Percentiles rank a stretch among this genome's conserved stretches.
phyloP scores from a whole-genome alignment of 2,113 vertebrate genomes.

The Pholis gunnellus region DNA sequence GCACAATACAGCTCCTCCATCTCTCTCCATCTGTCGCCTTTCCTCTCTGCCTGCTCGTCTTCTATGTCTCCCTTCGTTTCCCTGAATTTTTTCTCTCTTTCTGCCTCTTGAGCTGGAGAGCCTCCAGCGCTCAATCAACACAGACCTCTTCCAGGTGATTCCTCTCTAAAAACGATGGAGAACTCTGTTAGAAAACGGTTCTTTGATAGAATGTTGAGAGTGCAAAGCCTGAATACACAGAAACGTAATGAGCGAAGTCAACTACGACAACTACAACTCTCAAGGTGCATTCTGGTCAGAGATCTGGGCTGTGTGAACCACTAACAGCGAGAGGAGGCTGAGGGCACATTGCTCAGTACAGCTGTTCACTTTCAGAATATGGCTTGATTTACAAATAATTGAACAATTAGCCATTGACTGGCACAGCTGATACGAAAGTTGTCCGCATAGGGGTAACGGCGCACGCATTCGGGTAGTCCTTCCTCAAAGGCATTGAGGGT shows the following conservation, averaged over 20 bases:
- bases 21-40: conserved; percentile 16
- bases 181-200: not conserved
- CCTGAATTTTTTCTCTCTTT: not conserved
- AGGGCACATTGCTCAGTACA: not conserved
- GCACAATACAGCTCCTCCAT: not conserved
- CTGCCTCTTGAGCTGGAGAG: not conserved
- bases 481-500: not conserved
- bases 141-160: not conserved
- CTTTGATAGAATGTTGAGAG: not conserved
- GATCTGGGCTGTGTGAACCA: not conserved
- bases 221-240: not conserved
- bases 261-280: not conserved
- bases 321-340: not conserved
- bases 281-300: not conserved
- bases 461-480: not conserved
- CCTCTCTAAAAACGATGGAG: not conserved
- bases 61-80: not conserved
- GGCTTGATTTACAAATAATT: not conserved
- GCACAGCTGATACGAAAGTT: not conserved
- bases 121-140: not conserved
- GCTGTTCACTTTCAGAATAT: not conserved
- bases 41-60: not conserved
- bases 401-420: not conserved
- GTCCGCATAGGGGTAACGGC: not conserved
- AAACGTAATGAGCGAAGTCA: not conserved